Percentiles rank a stretch among this genome's conserved stretches.
Evolutionary conservation across 2,888 invertebrate species (phyloP).

Genomic region (Rhogogaster chlorosoma): DNA sequence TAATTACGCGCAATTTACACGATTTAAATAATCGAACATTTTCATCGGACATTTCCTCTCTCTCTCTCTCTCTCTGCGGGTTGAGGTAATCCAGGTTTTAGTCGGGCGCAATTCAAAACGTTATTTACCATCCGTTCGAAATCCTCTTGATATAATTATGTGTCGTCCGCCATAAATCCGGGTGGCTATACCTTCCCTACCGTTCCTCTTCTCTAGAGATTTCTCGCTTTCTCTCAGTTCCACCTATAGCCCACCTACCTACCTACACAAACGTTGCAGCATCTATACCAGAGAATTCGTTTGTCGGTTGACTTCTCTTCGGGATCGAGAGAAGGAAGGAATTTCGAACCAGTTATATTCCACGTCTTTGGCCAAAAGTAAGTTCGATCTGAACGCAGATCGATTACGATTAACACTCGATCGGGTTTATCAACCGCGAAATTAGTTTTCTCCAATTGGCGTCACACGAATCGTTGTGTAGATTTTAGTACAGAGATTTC

Average conservation of each 20-base stretch:
- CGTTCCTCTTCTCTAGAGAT: background rate
- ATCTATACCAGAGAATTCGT: conserved; percentile 7
- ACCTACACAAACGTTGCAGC: too few relatives aligned
- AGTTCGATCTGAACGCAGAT: conserved; percentile 29
- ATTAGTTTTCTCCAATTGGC: conserved; percentile 33
- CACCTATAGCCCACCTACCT: background rate
- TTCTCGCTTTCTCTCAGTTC: background rate
- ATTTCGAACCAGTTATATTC: conserved; percentile 15
- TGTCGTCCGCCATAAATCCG: conserved; percentile 1
- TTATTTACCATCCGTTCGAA: conserved; percentile 19
- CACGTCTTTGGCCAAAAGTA: background rate
- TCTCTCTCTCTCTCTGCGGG: background rate
- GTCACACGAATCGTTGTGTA: background rate
- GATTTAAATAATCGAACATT: background rate
- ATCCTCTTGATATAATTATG: conserved; percentile 32
- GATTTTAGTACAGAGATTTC: background rate
- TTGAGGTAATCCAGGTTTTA: conserved; percentile 16
- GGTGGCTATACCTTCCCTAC: background rate
- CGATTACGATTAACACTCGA: conserved; percentile 50
- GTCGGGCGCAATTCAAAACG: conserved; percentile 6
- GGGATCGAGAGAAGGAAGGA: conserved; percentile 23
- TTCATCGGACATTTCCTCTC: background rate
- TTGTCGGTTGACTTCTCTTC: conserved; percentile 32
- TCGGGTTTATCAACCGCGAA: conserved; percentile 49
- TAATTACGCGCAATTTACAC: conserved; percentile 20